These are phyloP conservation scores for Microcaecilia unicolor DNA, from an alignment of 2,797 vertebrate species.

Conservation along the genomic window DNA sequence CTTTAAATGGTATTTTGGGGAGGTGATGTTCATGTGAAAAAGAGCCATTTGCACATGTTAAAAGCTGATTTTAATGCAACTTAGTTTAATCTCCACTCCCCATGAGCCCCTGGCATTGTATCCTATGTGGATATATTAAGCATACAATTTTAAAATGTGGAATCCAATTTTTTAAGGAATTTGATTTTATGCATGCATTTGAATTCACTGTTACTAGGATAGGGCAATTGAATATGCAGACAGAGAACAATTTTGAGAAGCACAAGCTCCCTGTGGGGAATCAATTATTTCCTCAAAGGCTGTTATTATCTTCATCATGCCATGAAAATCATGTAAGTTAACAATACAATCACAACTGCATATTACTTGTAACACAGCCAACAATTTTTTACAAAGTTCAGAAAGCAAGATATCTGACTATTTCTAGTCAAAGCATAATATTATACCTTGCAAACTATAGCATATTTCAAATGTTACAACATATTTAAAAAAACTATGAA, in stretches of 20 bases:
- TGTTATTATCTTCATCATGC: background rate
- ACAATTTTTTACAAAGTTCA: background rate
- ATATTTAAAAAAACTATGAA: too few relatives aligned
- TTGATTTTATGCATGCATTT: background rate
- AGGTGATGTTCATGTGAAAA: too few relatives aligned
- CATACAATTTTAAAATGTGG: background rate
- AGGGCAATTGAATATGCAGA: background rate
- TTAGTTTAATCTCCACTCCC: too few relatives aligned
- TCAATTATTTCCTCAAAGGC: background rate
- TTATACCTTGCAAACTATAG: too few relatives aligned
- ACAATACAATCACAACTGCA: background rate
- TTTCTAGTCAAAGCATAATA: too few relatives aligned
- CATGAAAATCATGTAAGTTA: background rate
- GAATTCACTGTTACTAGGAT: background rate
- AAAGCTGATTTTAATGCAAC: too few relatives aligned
- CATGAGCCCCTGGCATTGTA: too few relatives aligned
- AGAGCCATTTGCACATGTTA: too few relatives aligned
- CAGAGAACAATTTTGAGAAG: background rate
- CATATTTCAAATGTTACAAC: too few relatives aligned
- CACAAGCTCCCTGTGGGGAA: background rate
- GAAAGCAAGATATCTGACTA: too few relatives aligned
- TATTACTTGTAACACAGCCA: background rate
- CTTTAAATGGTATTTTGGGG: too few relatives aligned
- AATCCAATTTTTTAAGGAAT: background rate
- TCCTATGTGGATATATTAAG: too few relatives aligned